Base-by-base conservation (phyloP, 1,140 invertebrate genomes). In the Ceratitis capitata region DNA sequence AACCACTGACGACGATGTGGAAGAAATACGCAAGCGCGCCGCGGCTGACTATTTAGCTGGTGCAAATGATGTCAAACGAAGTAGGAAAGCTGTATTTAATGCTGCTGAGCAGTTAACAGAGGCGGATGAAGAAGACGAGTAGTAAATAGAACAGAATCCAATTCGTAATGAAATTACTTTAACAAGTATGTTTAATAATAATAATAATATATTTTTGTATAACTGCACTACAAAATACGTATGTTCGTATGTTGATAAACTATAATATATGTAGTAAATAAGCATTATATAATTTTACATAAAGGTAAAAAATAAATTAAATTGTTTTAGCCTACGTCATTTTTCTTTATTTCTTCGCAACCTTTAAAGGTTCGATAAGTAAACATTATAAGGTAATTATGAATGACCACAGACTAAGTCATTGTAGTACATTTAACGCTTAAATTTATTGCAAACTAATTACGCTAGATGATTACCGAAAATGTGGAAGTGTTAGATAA, bases 21-120 rank as follows among this genome's bases (percentile, higher is more conserved):
- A 96, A 23, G 93, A 95, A 86, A 92, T 99, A n/a, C 93, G 97
- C 85, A 96, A 96, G 92, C 95, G 97, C 88, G 98, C 97, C 0
- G 97, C 97, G 1, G 85, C 85, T 51, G 89, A 90, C 35, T 91
- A 87, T 32, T 89, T 87, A 2, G 84, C 83, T 39, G 86, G 86
- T 39, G 26, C 49, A 58, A 82, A n/a, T 42, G 74, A 69, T 7
- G 85, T 85, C 39, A 91, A 91, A 53, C 89, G 89, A 1, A 91
- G 89, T 51, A 86, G 87, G 14, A 86, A 85, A 10, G 88, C 90
- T 78, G 87, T 90, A 56, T 91, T 91, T 39, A 89, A 90, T 85
- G 86, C 88, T 14, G 88, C 87, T 0, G 82, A 86, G 84, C 87
- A 84, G 45, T 35, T 88, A 2, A 85, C 87, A 0, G 88, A 90